Evolutionary conservation across 1,140 invertebrate species (phyloP), one percentile per base, ranked within the genome.

Genomic region (Drosophila arawakana): DNA sequence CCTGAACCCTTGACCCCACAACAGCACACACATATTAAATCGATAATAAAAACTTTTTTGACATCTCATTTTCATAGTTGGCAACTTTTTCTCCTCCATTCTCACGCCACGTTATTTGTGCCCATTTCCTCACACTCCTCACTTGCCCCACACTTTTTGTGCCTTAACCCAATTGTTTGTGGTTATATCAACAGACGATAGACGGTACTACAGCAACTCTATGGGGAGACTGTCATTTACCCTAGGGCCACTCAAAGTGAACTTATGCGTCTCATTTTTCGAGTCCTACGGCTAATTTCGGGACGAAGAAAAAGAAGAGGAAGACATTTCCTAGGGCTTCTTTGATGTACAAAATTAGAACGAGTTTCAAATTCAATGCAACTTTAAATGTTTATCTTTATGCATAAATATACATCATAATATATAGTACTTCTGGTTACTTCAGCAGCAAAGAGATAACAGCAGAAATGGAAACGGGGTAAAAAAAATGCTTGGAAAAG

Each of bases 41-140:
- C 84, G 85, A 89, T 89, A 89, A 89, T 84, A 84, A 89, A 89
- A 89, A 89, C 85, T 89, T 89, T 88, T 89, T 89, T 89, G 84
- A 89, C 84, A 89, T 89, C 84, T 89, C 81, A 89, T 89, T 89
- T 89, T 89, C 84, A 89, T 89, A 89, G 85, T 89, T 84, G 77
- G 80, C 15, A 84, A 88, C 35, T 83, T 88, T 80, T 58, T 73
- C 67, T 41, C 46, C 44, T 37, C 34, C 35, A 57, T 54, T 30
- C 75, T 47, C 60, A 52, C 80, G 61, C 81, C 60, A 79, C 54
- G 60, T 54, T 63, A 57, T 82, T 78, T 71, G 25, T 46, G 6
- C 3, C 15, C 69, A 49, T 58, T 73, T 66, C 54, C 66, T 75
- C 57, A 44, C 35, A 9, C 55, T 37, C 25, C 30, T 13, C 37